A percentile compares a stretch with the other conserved stretches of the same genome.
Evolutionary conservation across 2,113 vertebrate species (phyloP).

Genomic region (Chlorocebus sabaeus): DNA sequence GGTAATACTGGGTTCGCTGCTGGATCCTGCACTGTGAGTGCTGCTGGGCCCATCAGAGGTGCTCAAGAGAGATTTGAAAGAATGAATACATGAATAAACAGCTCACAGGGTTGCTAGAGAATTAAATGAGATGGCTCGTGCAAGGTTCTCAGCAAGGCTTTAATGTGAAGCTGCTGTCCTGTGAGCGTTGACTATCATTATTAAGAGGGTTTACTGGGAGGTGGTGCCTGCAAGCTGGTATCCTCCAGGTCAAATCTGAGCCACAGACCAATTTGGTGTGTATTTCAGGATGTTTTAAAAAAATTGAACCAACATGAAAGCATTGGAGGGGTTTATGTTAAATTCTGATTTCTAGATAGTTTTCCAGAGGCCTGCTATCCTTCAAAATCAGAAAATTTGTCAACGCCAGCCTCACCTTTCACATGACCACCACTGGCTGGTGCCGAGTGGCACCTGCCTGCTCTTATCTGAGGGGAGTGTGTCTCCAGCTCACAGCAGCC

Average conservation of each 20-base stretch:
- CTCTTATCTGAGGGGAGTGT: not conserved
- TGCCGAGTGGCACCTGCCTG: rapidly evolving
- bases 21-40: rapidly evolving
- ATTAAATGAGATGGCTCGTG: rapidly evolving
- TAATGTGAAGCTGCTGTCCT: rapidly evolving
- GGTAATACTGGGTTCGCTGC: rapidly evolving
- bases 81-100: not conserved
- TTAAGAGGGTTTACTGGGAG: not conserved
- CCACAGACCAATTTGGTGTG: not conserved
- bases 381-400: not conserved
- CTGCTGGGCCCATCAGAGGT: rapidly evolving
- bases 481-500: not conserved
- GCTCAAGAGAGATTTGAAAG: not conserved
- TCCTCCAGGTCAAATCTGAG: no score
- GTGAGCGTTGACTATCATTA: rapidly evolving
- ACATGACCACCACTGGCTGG: rapidly evolving
- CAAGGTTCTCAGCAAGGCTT: rapidly evolving
- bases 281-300: not conserved
- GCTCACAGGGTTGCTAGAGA: rapidly evolving
- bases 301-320: not conserved
- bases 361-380: not conserved
- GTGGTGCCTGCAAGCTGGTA: rapidly evolving
- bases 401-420: not conserved
- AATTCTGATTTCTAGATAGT: not conserved
- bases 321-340: not conserved